Conservation (phyloP, 2,888 invertebrate species). For the Drosophila stalkeri region DNA sequence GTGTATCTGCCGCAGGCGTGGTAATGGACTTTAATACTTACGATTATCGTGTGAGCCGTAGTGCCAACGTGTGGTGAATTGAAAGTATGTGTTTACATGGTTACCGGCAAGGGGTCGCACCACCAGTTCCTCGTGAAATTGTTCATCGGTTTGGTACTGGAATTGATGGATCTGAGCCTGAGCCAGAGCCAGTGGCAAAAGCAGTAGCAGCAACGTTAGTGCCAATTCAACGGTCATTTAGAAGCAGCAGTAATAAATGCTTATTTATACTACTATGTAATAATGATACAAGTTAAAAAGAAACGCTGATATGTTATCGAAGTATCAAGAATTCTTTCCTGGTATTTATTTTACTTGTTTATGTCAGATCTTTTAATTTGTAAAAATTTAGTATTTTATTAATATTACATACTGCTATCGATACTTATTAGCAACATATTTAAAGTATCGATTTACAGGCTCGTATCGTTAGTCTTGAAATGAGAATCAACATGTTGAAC, state of each 20-base stretch:
- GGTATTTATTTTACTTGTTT: background rate
- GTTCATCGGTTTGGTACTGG: constrained; percentile 86
- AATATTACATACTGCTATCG: background rate
- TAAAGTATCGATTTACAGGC: background rate
- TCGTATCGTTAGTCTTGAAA: background rate
- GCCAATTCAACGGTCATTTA: constrained; percentile 37
- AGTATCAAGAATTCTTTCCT: constrained; percentile 13
- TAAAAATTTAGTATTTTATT: constrained; percentile 16
- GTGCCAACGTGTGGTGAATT: constrained; percentile 94
- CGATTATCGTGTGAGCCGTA: constrained; percentile 87
- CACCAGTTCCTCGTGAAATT: constrained; percentile 94
- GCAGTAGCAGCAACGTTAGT: constrained; percentile 13
- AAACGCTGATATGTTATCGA: constrained; percentile 30
- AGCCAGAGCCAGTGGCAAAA: constrained; percentile 10
- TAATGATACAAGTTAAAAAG: constrained; percentile 37
- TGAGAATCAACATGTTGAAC: background rate
- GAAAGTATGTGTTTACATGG: constrained; percentile 95
- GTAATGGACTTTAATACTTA: constrained; percentile 85
- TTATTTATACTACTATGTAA: constrained; percentile 38
- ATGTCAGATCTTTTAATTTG: background rate
- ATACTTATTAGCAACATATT: background rate
- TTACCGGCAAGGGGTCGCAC: constrained; percentile 94
- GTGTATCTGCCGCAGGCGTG: too few species aligned
- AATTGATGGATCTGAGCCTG: constrained; percentile 15
- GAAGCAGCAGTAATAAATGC: constrained; percentile 29